These are phyloP conservation scores for Cyprinodon diabolis DNA, from an alignment of 2,797 vertebrate genomes.

Conservation along the genomic window DNA sequence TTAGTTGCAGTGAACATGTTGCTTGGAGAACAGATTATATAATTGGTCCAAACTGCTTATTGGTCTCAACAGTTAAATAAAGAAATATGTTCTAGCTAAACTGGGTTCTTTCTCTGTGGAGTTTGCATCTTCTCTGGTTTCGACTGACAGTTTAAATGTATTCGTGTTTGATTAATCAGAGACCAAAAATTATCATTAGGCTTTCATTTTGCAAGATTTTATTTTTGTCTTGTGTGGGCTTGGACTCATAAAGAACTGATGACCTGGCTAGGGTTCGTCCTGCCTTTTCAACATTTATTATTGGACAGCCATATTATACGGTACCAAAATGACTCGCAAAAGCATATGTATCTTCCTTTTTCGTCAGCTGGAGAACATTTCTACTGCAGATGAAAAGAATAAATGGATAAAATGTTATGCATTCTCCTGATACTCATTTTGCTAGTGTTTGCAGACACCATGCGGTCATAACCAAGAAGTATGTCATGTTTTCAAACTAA, in stretches of 20 bases:
- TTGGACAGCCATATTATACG: neutral
- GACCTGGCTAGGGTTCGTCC: neutral
- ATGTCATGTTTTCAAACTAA: neutral
- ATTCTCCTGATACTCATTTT: neutral
- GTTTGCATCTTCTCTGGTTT: neutral
- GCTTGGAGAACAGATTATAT: neutral
- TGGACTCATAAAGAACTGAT: no score
- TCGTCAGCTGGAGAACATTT: neutral
- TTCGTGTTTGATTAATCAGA: no score
- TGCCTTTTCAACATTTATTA: neutral
- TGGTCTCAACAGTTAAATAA: no score
- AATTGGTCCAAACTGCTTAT: no score
- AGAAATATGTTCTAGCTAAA: no score
- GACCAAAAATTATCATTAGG: neutral
- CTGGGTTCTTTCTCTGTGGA: no score
- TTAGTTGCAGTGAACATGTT: neutral
- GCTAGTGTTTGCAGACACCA: slow-evolving; percentile 5
- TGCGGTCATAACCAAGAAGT: neutral
- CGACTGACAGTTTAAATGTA: neutral
- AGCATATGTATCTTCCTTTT: neutral
- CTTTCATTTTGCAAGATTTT: neutral
- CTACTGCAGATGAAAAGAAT: neutral
- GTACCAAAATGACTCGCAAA: neutral
- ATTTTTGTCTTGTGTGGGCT: no score
- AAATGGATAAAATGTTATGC: neutral